Evolutionary conservation across 2,797 vertebrate genomes (phyloP).

Genomic region (Enteromius fasciolatus): DNA sequence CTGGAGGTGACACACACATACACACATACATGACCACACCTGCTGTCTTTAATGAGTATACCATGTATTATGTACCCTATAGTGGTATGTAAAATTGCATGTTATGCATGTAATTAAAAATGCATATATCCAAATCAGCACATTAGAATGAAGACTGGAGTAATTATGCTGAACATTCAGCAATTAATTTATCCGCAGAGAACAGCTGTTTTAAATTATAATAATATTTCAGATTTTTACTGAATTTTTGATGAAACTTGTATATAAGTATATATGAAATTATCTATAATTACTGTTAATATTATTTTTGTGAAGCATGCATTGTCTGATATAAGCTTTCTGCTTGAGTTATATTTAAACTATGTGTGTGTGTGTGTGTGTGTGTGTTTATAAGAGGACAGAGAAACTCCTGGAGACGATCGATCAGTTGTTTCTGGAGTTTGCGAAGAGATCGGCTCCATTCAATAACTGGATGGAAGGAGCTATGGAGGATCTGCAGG

Average conservation of each 20-base stretch:
- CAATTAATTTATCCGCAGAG: neutral
- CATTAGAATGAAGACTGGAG: no score
- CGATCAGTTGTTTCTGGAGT: constrained; percentile 86
- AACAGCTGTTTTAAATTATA: neutral
- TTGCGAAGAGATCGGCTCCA: constrained; percentile 85
- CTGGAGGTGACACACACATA: constrained; percentile 78
- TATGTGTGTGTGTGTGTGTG: neutral
- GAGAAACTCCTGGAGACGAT: constrained; percentile 88
- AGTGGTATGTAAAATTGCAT: neutral
- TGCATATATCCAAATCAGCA: neutral
- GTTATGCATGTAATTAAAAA: neutral
- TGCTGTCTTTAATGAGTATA: neutral
- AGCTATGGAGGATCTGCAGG: constrained; percentile 77
- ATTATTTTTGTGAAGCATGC: neutral
- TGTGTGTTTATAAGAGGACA: constrained; percentile 73
- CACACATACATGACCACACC: neutral
- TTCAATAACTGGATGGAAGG: constrained; percentile 92
- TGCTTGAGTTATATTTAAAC: neutral
- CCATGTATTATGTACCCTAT: neutral
- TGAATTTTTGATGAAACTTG: neutral
- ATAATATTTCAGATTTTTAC: neutral
- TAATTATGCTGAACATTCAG: neutral
- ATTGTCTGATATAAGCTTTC: neutral
- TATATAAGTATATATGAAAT: no score
- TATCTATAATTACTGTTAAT: neutral